Base-by-base conservation (phyloP, 2,113 vertebrate species). In the Pedionomus torquatus region DNA sequence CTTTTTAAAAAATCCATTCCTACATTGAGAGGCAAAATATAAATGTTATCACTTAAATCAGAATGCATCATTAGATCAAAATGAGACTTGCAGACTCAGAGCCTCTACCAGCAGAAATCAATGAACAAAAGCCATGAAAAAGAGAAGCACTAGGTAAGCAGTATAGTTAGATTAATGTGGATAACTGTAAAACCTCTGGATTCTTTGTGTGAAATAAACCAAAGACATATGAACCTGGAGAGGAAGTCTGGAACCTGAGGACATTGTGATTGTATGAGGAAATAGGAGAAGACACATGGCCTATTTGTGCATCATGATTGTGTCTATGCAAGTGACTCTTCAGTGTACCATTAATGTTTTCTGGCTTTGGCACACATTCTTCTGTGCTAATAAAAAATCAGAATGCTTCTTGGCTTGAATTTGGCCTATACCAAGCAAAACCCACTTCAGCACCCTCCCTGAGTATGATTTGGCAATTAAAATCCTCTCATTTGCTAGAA, bases 201-300 rank as follows among this genome's bases (percentile, higher is more conserved):
- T 41, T 72, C 20, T 64, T 71, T 69, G 7, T 68, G 12, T 66
- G 70, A 63, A 55, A 57, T 17, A 10, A 83, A 77, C 11, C 8
- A 60, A 79, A 79, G 49, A 69, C 68, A n/a, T 65, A 51, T 12
- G 12, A 82, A 21, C 26, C 30, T 88, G 28, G 19, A 81, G 44
- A 58, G 26, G 17, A 89, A 60, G 14, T 52, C 30, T 87, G 33
- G 23, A 80, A 21, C 16, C 13, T 33, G 13, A 60, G 23, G 20
- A 9, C 5, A 61, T 41, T 44, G 30, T 52, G 8, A 80, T 80
- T 61, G 19, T 15, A 65, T 33, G 26, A 94, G 33, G 19, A 17
- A 76, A 69, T 0, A 0, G 30, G 39, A 71, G 21, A 69, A 65
- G 19, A 30, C 0, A 0, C 17, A 17, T 93, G 10, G 14, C 12